Base-by-base conservation (phyloP, 2,888 invertebrate species). In the Plemyria rubiginata region DNA sequence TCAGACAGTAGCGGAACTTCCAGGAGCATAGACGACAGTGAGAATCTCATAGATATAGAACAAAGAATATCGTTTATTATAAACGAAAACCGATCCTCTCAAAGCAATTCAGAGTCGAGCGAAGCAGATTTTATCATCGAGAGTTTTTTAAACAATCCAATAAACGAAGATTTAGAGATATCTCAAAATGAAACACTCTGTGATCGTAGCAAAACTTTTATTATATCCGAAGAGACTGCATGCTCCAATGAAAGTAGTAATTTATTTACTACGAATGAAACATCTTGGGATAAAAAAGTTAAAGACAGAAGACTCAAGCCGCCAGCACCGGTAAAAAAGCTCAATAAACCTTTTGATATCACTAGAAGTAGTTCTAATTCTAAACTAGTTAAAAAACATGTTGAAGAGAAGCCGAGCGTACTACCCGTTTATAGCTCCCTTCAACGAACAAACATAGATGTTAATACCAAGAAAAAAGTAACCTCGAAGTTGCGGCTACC, bases 41-140 rank as follows among this genome's bases (percentile, higher is more conserved):
- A 90, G 64, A 50, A 32, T 13, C 84, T 92, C 12, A 80, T 85
- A 70, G 90, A 92, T 64, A 85, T 92, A 54, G 92, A 92, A 80
- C 84, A 92, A 81, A 85, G 92, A 79, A 92, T 92, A 80, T 90
- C 90, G 8, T 88, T 84, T 74, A 91, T 92, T 54, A 89, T 92
- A 66, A 92, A 92, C 65, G 90, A 91, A 77, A 92, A 85, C 58
- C 81, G 92, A 77, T 91, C 90, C n/a, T 92, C 92, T 15, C 79
- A 89, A 77, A 92, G 90, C 71, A 91, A 89, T 70, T 92, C 92
- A 0, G 92, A 92, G 71, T 88, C 86, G 6, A 92, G 92, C 66
- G 92, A 92, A 57, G 81, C 88, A 65, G 92, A 92, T 70, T 85
- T 90, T 54, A 77, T 85, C 62, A 85, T 92, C 68, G 90, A 92